Evolutionary conservation across 2,888 invertebrate genomes (phyloP).

Genomic region (Himalopsyche anomala): DNA sequence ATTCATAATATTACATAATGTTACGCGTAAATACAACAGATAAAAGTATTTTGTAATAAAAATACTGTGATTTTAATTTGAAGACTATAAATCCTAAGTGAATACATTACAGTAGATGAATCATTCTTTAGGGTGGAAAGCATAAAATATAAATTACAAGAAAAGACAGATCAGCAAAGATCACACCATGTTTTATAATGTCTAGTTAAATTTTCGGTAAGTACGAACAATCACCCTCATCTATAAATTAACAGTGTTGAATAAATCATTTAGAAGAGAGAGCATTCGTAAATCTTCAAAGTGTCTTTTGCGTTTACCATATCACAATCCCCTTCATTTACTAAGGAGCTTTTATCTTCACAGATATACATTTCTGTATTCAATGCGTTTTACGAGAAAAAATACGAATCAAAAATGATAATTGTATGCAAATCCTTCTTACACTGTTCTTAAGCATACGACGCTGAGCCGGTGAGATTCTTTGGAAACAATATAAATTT

Average conservation of each 20-base stretch:
- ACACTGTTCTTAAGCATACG: constrained; percentile 41
- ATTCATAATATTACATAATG: no score
- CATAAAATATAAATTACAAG: constrained; percentile 35
- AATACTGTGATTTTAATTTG: no score
- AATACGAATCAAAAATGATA: constrained; percentile 79
- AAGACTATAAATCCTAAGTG: background rate
- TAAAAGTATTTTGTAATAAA: no score
- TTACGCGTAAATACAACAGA: no score
- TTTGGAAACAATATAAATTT: constrained; percentile 63
- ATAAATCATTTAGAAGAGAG: constrained; percentile 59
- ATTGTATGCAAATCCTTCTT: constrained; percentile 75
- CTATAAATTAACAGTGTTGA: constrained; percentile 60
- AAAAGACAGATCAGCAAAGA: constrained; percentile 37
- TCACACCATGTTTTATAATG: constrained; percentile 41
- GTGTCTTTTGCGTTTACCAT: constrained; percentile 57
- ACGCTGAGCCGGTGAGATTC: constrained; percentile 22
- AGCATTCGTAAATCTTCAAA: constrained; percentile 63
- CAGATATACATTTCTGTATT: constrained; percentile 46
- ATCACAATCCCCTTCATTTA: constrained; percentile 48
- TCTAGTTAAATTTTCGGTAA: constrained; percentile 11
- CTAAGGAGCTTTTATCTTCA: constrained; percentile 56
- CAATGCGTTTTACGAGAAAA: constrained; percentile 68
- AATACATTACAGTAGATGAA: background rate
- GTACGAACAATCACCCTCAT: constrained; percentile 52
- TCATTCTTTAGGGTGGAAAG: constrained; percentile 28